These are phyloP conservation scores for Brachionus asplanchnoidis DNA, from an alignment of 1,140 invertebrate genomes.

Conservation along the genomic window DNA sequence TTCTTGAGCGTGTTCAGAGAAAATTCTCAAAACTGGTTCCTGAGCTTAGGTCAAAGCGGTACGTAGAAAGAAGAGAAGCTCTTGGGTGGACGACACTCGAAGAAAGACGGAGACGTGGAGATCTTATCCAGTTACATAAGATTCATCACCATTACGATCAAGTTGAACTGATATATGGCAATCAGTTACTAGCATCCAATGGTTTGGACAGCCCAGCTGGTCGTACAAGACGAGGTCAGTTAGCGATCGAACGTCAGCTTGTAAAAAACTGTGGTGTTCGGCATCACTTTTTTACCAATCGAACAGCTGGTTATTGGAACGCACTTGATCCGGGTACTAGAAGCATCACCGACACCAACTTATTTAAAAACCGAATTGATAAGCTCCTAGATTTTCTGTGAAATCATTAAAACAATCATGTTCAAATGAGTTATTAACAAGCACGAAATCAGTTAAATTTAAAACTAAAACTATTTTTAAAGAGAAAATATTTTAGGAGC, in stretches of 20 bases:
- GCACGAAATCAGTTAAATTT: background rate
- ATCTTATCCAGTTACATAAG: background rate
- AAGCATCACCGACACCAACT: background rate
- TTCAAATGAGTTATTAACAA: background rate
- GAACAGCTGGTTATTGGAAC: too few relatives aligned
- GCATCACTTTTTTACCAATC: too few relatives aligned
- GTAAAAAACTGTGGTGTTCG: too few relatives aligned
- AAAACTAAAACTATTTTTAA: background rate
- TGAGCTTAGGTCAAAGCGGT: background rate
- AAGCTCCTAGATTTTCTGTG: background rate
- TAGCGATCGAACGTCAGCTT: too few relatives aligned
- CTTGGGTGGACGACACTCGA: background rate
- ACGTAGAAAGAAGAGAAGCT: background rate
- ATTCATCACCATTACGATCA: background rate
- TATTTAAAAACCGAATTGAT: background rate
- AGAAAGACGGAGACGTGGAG: background rate
- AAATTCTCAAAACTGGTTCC: background rate
- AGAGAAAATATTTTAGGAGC: background rate
- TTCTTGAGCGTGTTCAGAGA: background rate
- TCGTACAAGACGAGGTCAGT: too few relatives aligned
- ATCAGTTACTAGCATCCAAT: background rate
- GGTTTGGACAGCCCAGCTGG: background rate
- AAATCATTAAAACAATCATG: background rate
- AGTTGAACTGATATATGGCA: background rate
- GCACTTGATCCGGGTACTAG: background rate